phyloP scores from a whole-genome alignment of 2,797 vertebrate species.

The Tapera naevia region DNA sequence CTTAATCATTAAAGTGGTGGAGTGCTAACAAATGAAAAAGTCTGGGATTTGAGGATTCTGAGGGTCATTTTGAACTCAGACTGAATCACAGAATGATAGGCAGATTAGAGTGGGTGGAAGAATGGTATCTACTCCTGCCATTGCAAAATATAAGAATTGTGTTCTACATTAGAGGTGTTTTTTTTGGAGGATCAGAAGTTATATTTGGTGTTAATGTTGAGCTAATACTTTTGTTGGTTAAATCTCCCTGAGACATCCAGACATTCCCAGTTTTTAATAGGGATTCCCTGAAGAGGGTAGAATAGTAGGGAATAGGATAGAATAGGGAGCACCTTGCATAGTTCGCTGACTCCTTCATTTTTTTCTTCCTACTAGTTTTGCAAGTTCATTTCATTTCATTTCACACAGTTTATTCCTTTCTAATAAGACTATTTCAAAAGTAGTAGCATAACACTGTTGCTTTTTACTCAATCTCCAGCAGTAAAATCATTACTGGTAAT shows the following conservation, averaged over 20 bases:
- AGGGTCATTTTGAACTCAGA: conserved; percentile 40
- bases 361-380: conserved; percentile 18
- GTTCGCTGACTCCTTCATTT: neutral
- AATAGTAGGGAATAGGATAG: conserved; percentile 24
- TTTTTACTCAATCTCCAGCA: neutral
- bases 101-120: neutral
- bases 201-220: conserved; percentile 29
- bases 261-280: neutral
- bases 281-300: neutral
- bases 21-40: conserved; percentile 33
- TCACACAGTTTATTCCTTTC: conserved; percentile 5
- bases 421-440: conserved; percentile 51
- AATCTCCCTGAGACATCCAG: conserved; percentile 10
- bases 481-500: neutral
- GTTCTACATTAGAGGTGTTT: neutral
- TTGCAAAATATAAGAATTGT: neutral
- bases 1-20: conserved; percentile 26
- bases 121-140: neutral
- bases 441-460: neutral
- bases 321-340: conserved; percentile 28
- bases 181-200: conserved; percentile 2
- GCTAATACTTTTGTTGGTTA: conserved; percentile 28
- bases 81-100: conserved; percentile 7
- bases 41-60: neutral
- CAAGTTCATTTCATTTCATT: neutral